Conservation (phyloP, 2,113 vertebrate species). For the Tachysurus vachellii region DNA sequence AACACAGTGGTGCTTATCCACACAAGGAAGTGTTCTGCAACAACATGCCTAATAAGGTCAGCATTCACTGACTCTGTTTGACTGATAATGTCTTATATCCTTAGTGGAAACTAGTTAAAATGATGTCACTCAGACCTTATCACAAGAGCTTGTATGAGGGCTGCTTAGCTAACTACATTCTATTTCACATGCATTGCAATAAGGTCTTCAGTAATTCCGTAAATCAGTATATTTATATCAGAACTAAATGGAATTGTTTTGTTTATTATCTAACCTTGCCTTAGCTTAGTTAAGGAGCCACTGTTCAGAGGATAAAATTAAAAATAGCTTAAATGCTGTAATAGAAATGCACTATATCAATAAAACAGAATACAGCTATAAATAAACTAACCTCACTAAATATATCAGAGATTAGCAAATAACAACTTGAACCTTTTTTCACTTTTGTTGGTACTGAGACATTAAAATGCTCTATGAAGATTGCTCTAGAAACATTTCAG, state of each 20-base stretch:
- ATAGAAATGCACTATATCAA: not conserved
- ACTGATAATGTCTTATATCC: not conserved
- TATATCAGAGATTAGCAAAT: not conserved
- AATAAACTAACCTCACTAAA: not conserved
- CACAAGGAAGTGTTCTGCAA: not conserved
- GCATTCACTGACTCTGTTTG: not conserved
- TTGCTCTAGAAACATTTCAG: too few species aligned
- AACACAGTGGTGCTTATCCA: not conserved
- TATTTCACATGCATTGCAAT: not conserved
- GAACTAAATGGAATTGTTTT: not conserved
- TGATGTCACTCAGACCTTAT: not conserved
- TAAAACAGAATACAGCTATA: not conserved
- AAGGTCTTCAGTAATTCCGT: not conserved
- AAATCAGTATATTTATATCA: not conserved
- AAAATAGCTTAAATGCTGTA: not conserved
- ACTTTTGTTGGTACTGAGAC: too few species aligned
- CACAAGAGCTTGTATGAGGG: not conserved
- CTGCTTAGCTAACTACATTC: not conserved
- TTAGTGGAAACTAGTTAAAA: not conserved
- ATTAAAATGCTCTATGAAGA: too few species aligned
- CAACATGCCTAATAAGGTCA: not conserved
- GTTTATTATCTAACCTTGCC: not conserved
- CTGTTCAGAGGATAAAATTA: too few species aligned
- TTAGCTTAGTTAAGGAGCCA: not conserved
- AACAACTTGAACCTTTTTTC: too few species aligned